Conservation (phyloP, 2,888 invertebrate genomes). For the Leptarthrus brevirostris region DNA sequence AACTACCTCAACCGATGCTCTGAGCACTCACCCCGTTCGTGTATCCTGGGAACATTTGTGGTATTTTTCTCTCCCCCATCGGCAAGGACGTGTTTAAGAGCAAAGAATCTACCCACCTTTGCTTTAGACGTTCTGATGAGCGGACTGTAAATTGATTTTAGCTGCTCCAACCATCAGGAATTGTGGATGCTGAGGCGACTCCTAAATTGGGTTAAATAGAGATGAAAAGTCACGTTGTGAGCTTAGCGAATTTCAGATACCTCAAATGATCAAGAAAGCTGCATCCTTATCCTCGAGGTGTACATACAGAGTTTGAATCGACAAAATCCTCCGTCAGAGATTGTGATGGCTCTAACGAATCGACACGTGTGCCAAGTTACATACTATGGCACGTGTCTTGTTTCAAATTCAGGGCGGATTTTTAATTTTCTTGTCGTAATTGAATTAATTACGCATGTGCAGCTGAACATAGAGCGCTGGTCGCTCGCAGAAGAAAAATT, state of each 20-base stretch:
- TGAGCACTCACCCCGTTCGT: not conserved
- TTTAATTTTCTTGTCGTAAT: constrained; percentile 16
- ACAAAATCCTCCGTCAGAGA: too few relatives aligned
- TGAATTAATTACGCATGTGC: constrained; percentile 45
- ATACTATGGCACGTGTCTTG: not conserved
- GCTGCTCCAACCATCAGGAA: too few relatives aligned
- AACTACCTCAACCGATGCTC: not conserved
- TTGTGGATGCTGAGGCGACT: constrained; percentile 8
- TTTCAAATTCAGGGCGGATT: not conserved
- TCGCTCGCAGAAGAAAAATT: too few relatives aligned
- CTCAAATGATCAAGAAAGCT: not conserved
- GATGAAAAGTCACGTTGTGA: constrained; percentile 35
- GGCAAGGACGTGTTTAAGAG: constrained; percentile 32
- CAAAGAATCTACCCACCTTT: not conserved
- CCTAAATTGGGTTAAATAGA: constrained; percentile 30
- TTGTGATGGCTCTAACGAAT: not conserved
- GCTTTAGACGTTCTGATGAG: not conserved
- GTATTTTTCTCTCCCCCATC: not conserved
- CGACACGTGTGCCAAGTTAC: constrained; percentile 15
- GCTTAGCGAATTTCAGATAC: constrained; percentile 3
- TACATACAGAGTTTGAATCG: too few relatives aligned
- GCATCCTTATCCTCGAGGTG: too few relatives aligned
- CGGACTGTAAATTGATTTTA: constrained; percentile 39
- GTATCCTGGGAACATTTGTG: constrained; percentile 13
- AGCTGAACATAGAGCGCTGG: too few relatives aligned